Evolutionary conservation across 2,888 invertebrate genomes (phyloP), one percentile per base, ranked within the genome.

Genomic region (Conomelus anceps): DNA sequence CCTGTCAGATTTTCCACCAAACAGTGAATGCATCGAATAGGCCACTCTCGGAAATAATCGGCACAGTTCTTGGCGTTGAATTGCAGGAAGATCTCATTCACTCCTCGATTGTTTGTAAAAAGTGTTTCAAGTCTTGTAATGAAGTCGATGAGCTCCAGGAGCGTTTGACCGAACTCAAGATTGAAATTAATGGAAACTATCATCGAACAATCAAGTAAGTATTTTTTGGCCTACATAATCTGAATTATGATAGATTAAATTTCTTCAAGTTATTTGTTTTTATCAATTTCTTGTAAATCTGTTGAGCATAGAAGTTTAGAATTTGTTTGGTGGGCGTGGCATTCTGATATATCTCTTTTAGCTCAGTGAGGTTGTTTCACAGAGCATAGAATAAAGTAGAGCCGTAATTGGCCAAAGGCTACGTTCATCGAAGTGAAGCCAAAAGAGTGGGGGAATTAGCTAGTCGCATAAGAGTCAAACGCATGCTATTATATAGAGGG

Each of bases 61-160:
- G 93, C 88, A 92, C 93, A 87, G 93, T 95, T 22, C 92, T 95
- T 23, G 94, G 94, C 87, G 93, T 92, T 89, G 93, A 94, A 0
- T 91, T 96, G 0, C 93, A 93, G 9, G 94, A 95, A 91, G 94
- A 94, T 0, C 93, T 92, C 84, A 94, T 94, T 0, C 95, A 95
- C 89, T 92, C 92, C 90, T 91, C 91, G 87, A 92, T 92, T 29
- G 92, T 97, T 1, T 97, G 97, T 92, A 95, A 95, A 92, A 96
- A 96, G 91, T 97, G 97, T 92, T 95, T 94, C 91, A 95, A 95
- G 92, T 92, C 94, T 9, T 94, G 96, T 88, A 93, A 94, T 22
- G 96, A 96, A 93, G 93, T 94, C 90, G 93, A 92, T 90, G 92
- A 92, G 90, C 90, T 92, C 85, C 92, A 92, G 89, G 92, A 91